Conservation (phyloP, 92 coral and sea anemone species). For the Umimayanthus kanabou region DNA sequence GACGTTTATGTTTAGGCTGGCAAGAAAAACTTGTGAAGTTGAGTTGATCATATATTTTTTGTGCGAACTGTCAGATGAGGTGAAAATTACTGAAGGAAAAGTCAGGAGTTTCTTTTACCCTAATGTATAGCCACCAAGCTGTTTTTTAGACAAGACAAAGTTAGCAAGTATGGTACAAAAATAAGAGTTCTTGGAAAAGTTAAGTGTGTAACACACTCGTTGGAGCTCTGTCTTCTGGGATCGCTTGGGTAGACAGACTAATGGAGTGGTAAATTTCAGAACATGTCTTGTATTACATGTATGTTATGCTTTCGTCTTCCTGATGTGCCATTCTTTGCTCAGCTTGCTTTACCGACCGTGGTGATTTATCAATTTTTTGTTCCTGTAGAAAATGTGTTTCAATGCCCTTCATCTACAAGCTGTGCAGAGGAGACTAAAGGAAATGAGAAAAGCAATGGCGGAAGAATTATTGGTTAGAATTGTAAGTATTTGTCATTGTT, state of each 20-base stretch:
- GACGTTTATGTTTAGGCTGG: no score
- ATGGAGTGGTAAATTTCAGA: not conserved
- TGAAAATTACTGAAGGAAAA: no score
- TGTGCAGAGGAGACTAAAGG: conserved; percentile 60
- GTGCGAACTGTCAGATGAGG: no score
- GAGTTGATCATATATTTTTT: no score
- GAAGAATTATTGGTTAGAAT: conserved; percentile 57
- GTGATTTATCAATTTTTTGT: not conserved
- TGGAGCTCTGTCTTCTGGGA: not conserved
- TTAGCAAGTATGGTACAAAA: no score
- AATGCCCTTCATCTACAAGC: conserved; percentile 61
- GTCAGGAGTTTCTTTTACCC: no score
- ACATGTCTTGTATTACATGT: not conserved
- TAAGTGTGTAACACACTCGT: not conserved
- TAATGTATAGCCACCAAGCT: no score
- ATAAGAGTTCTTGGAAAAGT: no score
- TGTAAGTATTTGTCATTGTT: conserved; percentile 45
- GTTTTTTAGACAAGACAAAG: not conserved
- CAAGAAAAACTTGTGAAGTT: no score
- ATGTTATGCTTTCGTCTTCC: no score
- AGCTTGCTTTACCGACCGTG: not conserved
- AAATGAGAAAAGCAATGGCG: conserved; percentile 64
- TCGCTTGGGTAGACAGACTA: not conserved
- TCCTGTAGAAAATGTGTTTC: conserved; percentile 59
- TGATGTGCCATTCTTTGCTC: not conserved